phyloP scores from a whole-genome alignment of 2,888 invertebrate species.

The Andrena praecox region DNA sequence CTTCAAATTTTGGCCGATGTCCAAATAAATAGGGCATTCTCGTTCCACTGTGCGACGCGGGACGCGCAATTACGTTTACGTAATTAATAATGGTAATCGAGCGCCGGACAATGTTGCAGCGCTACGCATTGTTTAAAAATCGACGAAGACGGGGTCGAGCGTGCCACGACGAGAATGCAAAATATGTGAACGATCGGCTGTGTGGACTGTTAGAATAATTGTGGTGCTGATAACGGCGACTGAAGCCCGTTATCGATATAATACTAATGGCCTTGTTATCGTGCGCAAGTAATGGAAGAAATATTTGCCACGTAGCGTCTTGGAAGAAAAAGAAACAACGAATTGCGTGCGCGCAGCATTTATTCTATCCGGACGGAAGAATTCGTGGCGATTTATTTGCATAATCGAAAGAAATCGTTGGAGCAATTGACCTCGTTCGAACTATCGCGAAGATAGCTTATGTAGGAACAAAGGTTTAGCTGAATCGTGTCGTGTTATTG shows the following conservation, averaged over 20 bases:
- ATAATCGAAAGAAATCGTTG: slow-evolving; percentile 19
- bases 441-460: slow-evolving; percentile 35
- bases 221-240: slow-evolving; percentile 34
- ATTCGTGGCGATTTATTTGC: background rate
- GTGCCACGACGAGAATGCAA: background rate
- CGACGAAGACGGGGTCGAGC: background rate
- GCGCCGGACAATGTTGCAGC: background rate
- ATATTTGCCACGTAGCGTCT: slow-evolving; percentile 31
- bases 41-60: no score
- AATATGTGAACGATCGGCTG: background rate
- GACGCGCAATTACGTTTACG: slow-evolving; percentile 27
- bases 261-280: slow-evolving; percentile 52
- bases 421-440: slow-evolving; percentile 43
- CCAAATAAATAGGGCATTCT: no score
- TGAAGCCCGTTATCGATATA: slow-evolving; percentile 45
- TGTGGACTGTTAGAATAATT: slow-evolving; percentile 43
- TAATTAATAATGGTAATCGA: slow-evolving; percentile 46
- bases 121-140: slow-evolving; percentile 14
- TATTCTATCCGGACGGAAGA: background rate
- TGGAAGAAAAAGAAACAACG: background rate
- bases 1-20: no score
- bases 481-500: slow-evolving; percentile 42
- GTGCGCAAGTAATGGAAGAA: slow-evolving; percentile 35
- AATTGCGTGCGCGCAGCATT: background rate
- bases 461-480: slow-evolving; percentile 3